Base-by-base conservation (phyloP, 2,888 invertebrate species). In the Rhagonycha lutea region DNA sequence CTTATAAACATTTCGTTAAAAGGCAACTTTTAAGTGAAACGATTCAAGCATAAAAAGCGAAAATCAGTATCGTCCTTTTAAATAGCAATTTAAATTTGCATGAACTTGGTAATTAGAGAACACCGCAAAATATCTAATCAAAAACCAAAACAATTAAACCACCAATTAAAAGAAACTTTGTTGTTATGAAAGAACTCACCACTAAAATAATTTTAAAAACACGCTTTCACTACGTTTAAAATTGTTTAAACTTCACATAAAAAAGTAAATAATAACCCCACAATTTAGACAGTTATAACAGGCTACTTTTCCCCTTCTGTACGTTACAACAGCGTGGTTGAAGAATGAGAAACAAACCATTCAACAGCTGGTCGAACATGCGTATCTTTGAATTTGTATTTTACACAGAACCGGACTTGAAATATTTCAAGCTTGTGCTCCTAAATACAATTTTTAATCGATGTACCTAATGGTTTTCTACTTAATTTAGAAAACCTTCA, bases 331-430 rank as follows among this genome's bases (percentile, higher is more conserved):
- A 65, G 63, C 63, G 26, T 65, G 63, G 63, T 65, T 26, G 63
- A 65, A 65, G 63, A 65, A 65, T 65, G 63, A 65, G 63, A 65
- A 65, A 65, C 26, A 65, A 65, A 11, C 63, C 26, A 65, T 65
- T 65, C 63, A 65, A 73, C 70, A 67, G 73, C 76, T 71, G 73
- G 73, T 67, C 73, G 73, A 69, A 76, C 76, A 74, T 76, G 76
- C 76, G 76, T 76, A 73, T 67, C 76, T 76, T 76, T 71, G 69
- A 76, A 71, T 71, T 68, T 60, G 29, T 70, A 14, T 61, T n/a
- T 63, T 18, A 1, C 7, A 18, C 73, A 76, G 76, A 29, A 47
- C 47, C 73, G 73, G 63, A 73, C 28, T 68, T 8, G 24, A 68
- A n/a, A n/a, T 47, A 14, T 68, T 26, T 14, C 8, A n/a, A 4